A percentile compares a stretch with the other conserved stretches of the same genome.
phyloP scores from a whole-genome alignment of 2,888 invertebrate genomes.

The Eumerus sabulonum region DNA sequence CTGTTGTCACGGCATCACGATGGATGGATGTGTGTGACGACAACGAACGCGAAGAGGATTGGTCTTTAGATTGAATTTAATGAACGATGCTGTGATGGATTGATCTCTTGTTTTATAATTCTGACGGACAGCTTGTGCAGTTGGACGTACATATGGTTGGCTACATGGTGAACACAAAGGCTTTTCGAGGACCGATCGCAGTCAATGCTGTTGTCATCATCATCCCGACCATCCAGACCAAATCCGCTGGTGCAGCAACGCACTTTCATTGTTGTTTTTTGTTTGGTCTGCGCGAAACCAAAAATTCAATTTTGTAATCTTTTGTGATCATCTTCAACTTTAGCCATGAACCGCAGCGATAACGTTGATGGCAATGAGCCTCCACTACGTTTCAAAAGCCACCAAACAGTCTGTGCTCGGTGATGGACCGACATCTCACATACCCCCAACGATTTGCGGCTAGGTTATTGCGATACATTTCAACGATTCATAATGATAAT shows the following conservation, averaged over 20 bases:
- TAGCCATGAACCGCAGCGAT: conserved; percentile 51
- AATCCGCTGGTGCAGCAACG: conserved; percentile 50
- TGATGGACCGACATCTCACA: conserved; percentile 19
- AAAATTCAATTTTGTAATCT: conserved; percentile 68
- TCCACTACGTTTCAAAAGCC: conserved; percentile 23
- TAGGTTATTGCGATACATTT: conserved; percentile 48
- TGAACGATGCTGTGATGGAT: conserved; percentile 67
- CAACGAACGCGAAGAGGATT: conserved; percentile 11
- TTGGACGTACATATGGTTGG: conserved; percentile 42
- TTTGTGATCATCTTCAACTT: conserved; percentile 62
- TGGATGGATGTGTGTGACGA: conserved; percentile 49
- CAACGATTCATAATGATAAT: conserved; percentile 53
- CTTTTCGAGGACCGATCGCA: conserved; percentile 34
- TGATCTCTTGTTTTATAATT: conserved; percentile 67
- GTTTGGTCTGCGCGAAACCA: conserved; percentile 41
- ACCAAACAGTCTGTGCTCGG: conserved; percentile 7
- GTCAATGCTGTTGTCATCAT: conserved; percentile 9
- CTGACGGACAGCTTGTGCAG: conserved; percentile 67
- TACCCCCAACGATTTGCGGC: conserved; percentile 45
- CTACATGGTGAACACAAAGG: conserved; percentile 52
- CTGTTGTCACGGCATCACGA: conserved; percentile 6
- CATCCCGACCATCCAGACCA: not conserved
- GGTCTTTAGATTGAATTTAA: conserved; percentile 40
- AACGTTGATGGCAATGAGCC: conserved; percentile 64
- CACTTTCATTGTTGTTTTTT: conserved; percentile 40